Base-by-base conservation (phyloP, 2,888 invertebrate genomes). In the Myopa testacea region DNA sequence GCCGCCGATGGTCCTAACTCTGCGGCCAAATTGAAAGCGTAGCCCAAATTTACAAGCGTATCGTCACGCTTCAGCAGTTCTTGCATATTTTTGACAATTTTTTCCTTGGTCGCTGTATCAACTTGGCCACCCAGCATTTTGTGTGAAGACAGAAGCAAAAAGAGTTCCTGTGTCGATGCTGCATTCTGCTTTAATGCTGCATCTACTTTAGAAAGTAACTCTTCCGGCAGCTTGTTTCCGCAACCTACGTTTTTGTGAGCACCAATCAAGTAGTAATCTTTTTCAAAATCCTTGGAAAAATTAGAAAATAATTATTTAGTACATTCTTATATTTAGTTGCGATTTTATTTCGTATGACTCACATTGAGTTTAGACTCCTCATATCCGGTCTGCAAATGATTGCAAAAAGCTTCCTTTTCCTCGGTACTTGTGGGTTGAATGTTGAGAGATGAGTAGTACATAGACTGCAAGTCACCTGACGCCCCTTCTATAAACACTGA, bases 1-100 rank as follows among this genome's bases (percentile, higher is more conserved):
- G 90, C 91, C 19, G 94, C 93, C 87, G 91, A 90, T 0, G 89
- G 78, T 0, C 91, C 92, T 82, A 97, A 90, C 81, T 94, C 92
- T 67, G 95, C 91, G n/a, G 96, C 96, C 73, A 95, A 92, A 78
- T 94, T 93, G 83, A 98, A 95, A 52, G 95, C 93, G 86, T 96
- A 95, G 0, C 95, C 97, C 80, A 97, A 92, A 85, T 95, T 97
- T 65, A 91, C 90, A 34, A 94, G 91, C 79, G 94, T 93, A 85
- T 96, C 96, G 90, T 98, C 97, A 84, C 95, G 95, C 87, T 96
- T 97, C 80, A 98, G 89, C 80, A 93, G 90, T 79, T 93, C 93
- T 85, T 95, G 93, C 55, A 97, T 89, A 81, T 93, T 92, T 87
- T 94, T 94, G 1, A 93, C 90, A 37, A 95, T 90, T 87, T 95